Conservation (phyloP, 2,888 invertebrate species). For the Thereva unica region DNA sequence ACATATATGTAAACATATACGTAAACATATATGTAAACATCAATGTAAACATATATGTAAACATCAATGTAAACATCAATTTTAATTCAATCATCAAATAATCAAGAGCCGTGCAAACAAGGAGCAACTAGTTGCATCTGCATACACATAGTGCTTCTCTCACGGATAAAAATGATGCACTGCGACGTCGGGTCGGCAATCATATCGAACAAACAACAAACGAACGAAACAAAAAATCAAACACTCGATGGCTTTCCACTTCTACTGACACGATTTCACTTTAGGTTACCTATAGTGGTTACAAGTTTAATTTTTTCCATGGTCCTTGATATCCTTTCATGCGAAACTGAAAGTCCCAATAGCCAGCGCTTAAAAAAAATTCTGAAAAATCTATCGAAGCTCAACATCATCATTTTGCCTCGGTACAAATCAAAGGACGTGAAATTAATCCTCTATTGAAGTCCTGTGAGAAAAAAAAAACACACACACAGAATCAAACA, state of each 20-base stretch:
- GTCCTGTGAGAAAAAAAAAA: not conserved
- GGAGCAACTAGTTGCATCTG: slow-evolving; percentile 25
- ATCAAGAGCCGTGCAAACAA: slow-evolving; percentile 7
- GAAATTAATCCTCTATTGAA: slow-evolving; percentile 19
- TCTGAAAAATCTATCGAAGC: slow-evolving; percentile 25
- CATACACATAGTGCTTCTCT: not conserved
- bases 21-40: too few relatives aligned
- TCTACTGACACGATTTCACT: slow-evolving; percentile 25
- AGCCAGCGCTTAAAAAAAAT: slow-evolving; percentile 13
- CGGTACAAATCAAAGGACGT: slow-evolving; percentile 27
- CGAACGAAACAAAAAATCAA: slow-evolving; percentile 35
- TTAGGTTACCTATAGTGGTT: not conserved
- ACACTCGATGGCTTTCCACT: slow-evolving; percentile 2
- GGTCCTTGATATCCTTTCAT: slow-evolving; percentile 27
- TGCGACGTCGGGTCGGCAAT: too few relatives aligned
- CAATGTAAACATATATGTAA: not conserved
- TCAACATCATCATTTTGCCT: slow-evolving; percentile 6
- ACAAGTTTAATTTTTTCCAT: slow-evolving; percentile 9
- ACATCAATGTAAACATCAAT: slow-evolving; percentile 19
- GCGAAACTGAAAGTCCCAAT: slow-evolving; percentile 29
- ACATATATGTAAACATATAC: slow-evolving; percentile 5
- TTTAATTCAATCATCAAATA: slow-evolving; percentile 34
- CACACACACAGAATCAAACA: too few relatives aligned
- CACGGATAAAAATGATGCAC: too few relatives aligned
- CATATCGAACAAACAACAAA: slow-evolving; percentile 12